Evolutionary conservation across 2,113 vertebrate genomes (phyloP).

Genomic region (Catharus fuscescens): DNA sequence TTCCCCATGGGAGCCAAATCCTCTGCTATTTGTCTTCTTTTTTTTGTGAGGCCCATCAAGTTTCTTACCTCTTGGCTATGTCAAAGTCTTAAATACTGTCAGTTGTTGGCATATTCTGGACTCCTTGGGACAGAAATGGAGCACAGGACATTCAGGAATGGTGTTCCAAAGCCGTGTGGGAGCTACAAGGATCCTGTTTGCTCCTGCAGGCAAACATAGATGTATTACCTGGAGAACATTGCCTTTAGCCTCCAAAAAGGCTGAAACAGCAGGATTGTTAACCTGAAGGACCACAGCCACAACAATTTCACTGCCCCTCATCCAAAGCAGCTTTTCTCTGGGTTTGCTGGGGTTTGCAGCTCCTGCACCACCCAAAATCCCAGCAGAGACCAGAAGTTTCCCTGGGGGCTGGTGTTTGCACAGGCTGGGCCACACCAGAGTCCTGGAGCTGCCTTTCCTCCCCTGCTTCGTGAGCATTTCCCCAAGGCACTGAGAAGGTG

Average conservation of each 20-base stretch:
- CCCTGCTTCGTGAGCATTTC: neutral
- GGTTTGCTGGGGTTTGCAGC: neutral
- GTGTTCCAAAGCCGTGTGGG: neutral
- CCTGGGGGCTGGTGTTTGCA: neutral
- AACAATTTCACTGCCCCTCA: neutral
- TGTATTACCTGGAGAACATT: neutral
- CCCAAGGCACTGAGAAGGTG: neutral
- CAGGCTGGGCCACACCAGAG: neutral
- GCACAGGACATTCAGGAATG: neutral
- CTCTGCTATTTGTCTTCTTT: neutral
- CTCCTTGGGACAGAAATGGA: accelerated
- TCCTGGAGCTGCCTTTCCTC: neutral
- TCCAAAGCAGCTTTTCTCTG: neutral
- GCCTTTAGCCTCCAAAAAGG: neutral
- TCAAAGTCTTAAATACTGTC: neutral
- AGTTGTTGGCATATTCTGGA: accelerated
- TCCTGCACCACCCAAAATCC: neutral
- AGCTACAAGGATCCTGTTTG: neutral
- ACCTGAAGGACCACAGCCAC: neutral
- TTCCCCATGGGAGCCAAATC: neutral
- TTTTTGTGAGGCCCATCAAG: neutral
- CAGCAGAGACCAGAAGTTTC: neutral
- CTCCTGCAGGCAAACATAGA: neutral
- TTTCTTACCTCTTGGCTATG: neutral
- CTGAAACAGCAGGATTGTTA: neutral